Base-by-base conservation (phyloP, 1,140 invertebrate genomes). In the Dreissena rostriformis region DNA sequence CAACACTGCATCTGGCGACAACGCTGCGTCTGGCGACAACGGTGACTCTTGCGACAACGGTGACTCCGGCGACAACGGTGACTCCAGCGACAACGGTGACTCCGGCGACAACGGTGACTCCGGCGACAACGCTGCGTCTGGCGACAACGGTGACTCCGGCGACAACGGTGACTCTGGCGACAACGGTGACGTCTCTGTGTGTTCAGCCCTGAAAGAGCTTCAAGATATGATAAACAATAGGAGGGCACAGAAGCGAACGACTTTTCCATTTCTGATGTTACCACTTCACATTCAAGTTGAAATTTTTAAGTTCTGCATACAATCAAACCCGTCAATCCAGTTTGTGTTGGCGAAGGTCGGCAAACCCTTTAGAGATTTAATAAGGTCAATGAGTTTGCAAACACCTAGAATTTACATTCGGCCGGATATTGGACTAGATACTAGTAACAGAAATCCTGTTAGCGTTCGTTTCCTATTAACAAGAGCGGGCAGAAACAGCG, bases 181-280 rank as follows among this genome's bases (percentile, higher is more conserved):
- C 53, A 57, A 57, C 53, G 53, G 53, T 57, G 53, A 57, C 53
- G 53, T 57, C 53, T 57, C 53, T 57, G 53, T 57, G 53, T 57
- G 53, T 57, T 57, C 53, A 57, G 53, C 53, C 53, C 53, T 57
- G 53, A 57, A 57, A 57, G 53, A 57, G 53, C 53, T 57, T 57
- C 53, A 67, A 67, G 65, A 67, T 67, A 67, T 67, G 65, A 67
- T 67, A 67, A 67, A 67, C 65, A 67, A 67, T 67, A 67, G 65
- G 65, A 67, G 65, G 65, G 65, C 65, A 67, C 65, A 67, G 65
- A 67, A 24, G 65, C 65, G 65, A 28, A 67, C 65, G 65, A 67
- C 65, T 67, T 67, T 67, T 67, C 65, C 65, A 67, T 67, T 67
- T 67, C 65, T 67, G 65, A 67, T 67, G 65, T 67, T 67, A 67